Conservation (phyloP, 2,797 vertebrate genomes). For the Novumbra hubbsi region DNA sequence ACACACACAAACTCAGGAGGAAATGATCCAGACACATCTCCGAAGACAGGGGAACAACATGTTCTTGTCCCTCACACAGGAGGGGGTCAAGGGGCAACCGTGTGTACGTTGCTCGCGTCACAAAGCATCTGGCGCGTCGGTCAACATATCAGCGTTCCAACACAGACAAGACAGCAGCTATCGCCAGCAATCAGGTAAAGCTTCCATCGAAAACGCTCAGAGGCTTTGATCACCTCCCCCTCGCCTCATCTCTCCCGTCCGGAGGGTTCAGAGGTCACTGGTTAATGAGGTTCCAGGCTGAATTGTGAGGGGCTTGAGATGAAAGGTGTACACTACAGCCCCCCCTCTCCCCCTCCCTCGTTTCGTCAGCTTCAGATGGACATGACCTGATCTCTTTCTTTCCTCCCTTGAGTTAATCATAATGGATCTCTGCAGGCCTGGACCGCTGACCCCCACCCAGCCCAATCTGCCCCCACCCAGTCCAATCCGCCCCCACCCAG, state of each 20-base stretch:
- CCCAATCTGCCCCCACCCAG: conserved; percentile 62
- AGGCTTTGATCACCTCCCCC: conserved; percentile 61
- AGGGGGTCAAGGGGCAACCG: conserved; percentile 22
- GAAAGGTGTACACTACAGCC: conserved; percentile 50
- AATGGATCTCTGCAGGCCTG: conserved; percentile 47
- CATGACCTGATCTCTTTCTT: conserved; percentile 58
- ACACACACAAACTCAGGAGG: conserved; percentile 13
- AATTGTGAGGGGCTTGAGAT: conserved; percentile 37
- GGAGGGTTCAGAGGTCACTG: conserved; percentile 55
- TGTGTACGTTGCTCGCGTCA: conserved; percentile 11
- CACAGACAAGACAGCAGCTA: conserved; percentile 31
- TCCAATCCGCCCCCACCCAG: conserved; percentile 77
- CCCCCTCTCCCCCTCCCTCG: not conserved
- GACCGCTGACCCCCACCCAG: conserved; percentile 57
- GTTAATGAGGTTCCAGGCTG: conserved; percentile 62
- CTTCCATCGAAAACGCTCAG: conserved; percentile 53
- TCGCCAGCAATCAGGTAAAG: conserved; percentile 53
- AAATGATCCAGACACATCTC: conserved; percentile 52
- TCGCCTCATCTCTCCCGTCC: conserved; percentile 52
- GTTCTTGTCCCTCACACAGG: conserved; percentile 41
- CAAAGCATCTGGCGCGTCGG: not conserved
- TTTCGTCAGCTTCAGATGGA: conserved; percentile 27
- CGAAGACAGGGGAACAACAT: conserved; percentile 40
- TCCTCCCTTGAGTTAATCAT: conserved; percentile 69
- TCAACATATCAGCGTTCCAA: conserved; percentile 21